These are phyloP conservation scores for Rhyacichthys aspro DNA, from an alignment of 2,797 vertebrate species.

Conservation along the genomic window DNA sequence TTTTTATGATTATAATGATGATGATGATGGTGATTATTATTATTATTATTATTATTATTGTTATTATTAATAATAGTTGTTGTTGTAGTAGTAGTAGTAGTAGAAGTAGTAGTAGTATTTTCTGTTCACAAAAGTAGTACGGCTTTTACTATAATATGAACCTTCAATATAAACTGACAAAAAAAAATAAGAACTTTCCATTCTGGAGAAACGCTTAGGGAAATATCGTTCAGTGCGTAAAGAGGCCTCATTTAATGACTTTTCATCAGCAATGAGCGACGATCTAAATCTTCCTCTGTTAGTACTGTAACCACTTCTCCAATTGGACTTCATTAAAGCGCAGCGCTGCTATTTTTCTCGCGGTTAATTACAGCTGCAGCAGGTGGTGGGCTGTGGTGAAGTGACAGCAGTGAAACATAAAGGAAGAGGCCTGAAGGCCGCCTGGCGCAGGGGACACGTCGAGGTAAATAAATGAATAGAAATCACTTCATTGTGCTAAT, in stretches of 20 bases:
- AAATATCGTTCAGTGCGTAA: conserved; percentile 27
- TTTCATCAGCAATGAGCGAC: conserved; percentile 36
- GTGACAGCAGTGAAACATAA: conserved; percentile 11
- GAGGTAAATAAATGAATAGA: not conserved
- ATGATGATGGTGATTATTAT: too few relatives aligned
- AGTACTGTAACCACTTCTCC: conserved; percentile 33
- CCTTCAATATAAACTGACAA: not conserved
- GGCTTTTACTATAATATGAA: conserved; percentile 2
- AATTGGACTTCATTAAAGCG: conserved; percentile 32
- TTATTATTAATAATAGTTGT: too few relatives aligned
- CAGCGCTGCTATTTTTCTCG: conserved; percentile 23
- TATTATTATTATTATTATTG: not conserved
- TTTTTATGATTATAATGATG: too few relatives aligned
- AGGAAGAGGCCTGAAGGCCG: conserved; percentile 40
- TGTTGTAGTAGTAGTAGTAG: too few relatives aligned
- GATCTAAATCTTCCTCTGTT: conserved; percentile 31
- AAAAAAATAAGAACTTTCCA: conserved; percentile 7
- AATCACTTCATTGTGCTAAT: too few relatives aligned
- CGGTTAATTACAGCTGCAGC: conserved; percentile 17
- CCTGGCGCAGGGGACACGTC: not conserved
- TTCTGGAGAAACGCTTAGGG: conserved; percentile 30
- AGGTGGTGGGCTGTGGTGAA: conserved; percentile 14
- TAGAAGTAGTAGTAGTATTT: too few relatives aligned
- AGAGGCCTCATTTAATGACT: conserved; percentile 37
- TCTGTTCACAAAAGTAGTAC: too few relatives aligned